Evolutionary conservation across 92 coral and sea anemone species (phyloP).

Genomic region (Porites rus): DNA sequence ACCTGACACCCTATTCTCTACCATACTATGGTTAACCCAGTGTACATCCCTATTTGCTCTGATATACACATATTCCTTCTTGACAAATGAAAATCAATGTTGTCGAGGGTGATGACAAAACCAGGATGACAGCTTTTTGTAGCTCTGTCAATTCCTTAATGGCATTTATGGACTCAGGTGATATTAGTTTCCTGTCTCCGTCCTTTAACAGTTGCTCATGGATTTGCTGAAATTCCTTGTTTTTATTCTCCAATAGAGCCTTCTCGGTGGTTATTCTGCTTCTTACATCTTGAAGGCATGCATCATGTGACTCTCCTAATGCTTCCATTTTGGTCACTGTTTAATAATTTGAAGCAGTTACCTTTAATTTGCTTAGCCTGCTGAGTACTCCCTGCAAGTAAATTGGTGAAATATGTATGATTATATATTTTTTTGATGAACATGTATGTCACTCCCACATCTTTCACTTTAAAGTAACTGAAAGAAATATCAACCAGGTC

Average conservation of each 20-base stretch:
- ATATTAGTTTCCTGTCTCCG: no score
- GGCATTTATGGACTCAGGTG: no score
- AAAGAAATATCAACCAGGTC: no score
- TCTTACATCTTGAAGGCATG: conserved; percentile 4
- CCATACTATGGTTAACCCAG: conserved; percentile 75
- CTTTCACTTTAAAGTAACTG: no score
- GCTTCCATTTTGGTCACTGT: conserved; percentile 38
- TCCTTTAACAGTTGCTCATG: no score
- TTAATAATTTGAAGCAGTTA: conserved; percentile 50
- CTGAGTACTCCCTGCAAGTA: conserved; percentile 39
- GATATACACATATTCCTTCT: conserved; percentile 47
- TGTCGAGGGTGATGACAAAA: conserved; percentile 50
- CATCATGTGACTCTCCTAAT: conserved; percentile 47
- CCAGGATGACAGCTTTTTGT: no score
- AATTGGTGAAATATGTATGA: not conserved
- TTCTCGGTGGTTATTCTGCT: conserved; percentile 23
- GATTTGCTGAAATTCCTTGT: not conserved
- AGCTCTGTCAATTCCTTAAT: no score
- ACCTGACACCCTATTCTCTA: conserved; percentile 66
- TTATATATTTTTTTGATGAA: not conserved
- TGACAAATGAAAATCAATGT: conserved; percentile 41
- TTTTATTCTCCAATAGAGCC: conserved; percentile 3
- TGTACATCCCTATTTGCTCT: conserved; percentile 59
- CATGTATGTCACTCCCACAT: not conserved
- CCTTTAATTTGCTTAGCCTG: conserved; percentile 46